phyloP scores from a whole-genome alignment of 2,797 vertebrate species.

The Etheostoma nigrum region DNA sequence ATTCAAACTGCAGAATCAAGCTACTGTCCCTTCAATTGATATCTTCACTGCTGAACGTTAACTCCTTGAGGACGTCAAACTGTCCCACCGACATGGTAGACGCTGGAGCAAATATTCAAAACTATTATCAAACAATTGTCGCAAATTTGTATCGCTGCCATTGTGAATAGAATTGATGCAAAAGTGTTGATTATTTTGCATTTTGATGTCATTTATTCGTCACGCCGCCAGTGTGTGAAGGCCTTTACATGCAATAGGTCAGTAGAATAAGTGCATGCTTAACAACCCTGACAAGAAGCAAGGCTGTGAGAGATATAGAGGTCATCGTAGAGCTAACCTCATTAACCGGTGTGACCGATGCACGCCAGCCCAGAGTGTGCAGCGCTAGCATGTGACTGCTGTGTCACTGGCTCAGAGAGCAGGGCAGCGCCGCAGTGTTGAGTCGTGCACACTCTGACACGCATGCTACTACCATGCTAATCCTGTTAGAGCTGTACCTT shows the following conservation, averaged over 20 bases:
- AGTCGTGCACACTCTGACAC: conserved; percentile 53
- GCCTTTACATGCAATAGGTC: neutral
- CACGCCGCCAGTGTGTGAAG: too few species aligned
- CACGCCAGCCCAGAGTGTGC: conserved; percentile 16
- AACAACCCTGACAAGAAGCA: conserved; percentile 33
- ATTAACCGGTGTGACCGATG: conserved; percentile 48
- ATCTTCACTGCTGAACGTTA: too few species aligned
- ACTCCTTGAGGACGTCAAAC: too few species aligned
- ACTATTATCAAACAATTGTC: too few species aligned
- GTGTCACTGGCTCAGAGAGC: neutral
- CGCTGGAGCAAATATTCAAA: too few species aligned
- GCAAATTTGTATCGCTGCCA: too few species aligned
- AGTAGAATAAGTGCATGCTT: conserved; percentile 8
- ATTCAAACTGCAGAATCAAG: too few species aligned
- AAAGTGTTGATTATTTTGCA: too few species aligned
- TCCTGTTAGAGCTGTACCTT: conserved; percentile 61
- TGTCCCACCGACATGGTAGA: too few species aligned
- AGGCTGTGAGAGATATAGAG: conserved; percentile 20
- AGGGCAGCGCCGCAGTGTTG: neutral
- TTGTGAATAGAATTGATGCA: too few species aligned
- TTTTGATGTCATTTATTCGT: too few species aligned
- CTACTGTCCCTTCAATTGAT: too few species aligned
- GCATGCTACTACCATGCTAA: conserved; percentile 61
- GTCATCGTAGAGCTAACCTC: conserved; percentile 45
- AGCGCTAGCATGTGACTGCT: neutral